phyloP scores from a whole-genome alignment of 1,140 invertebrate genomes.

The Dendrolimus punctatus region DNA sequence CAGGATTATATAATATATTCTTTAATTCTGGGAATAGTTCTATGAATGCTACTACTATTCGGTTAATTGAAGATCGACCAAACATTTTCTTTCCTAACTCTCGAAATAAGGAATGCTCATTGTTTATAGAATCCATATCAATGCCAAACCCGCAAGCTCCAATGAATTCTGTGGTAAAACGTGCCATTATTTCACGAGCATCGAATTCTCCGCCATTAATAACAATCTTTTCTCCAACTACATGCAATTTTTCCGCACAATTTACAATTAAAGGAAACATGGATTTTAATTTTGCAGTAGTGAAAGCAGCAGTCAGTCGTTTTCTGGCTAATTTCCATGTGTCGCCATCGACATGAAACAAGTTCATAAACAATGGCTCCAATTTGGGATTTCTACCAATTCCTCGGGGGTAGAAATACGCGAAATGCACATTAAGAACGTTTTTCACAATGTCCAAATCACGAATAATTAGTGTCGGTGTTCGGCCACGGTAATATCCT shows the following conservation, averaged over 20 bases:
- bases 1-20: not conserved
- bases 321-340: conserved; percentile 73
- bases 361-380: conserved; percentile 36
- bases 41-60: not conserved
- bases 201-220: conserved; percentile 22
- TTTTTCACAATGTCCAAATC: conserved; percentile 30
- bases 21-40: conserved; percentile 6
- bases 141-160: conserved; percentile 70
- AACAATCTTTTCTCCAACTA: conserved; percentile 27
- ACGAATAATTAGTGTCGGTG: conserved; percentile 17
- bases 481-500: conserved; percentile 1
- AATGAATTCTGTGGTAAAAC: conserved; percentile 67
- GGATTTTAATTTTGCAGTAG: conserved; percentile 72
- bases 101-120: conserved; percentile 67
- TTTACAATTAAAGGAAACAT: conserved; percentile 68
- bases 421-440: conserved; percentile 34
- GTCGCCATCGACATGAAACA: conserved; percentile 60
- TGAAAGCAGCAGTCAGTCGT: conserved; percentile 75
- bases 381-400: conserved; percentile 36
- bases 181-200: conserved; percentile 40
- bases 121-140: conserved; percentile 60
- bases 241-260: conserved; percentile 53
- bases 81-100: conserved; percentile 29
- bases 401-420: conserved; percentile 3
- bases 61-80: not conserved